Evolutionary conservation across 2,797 vertebrate species (phyloP).

Genomic region (Gymnothorax reevesii): DNA sequence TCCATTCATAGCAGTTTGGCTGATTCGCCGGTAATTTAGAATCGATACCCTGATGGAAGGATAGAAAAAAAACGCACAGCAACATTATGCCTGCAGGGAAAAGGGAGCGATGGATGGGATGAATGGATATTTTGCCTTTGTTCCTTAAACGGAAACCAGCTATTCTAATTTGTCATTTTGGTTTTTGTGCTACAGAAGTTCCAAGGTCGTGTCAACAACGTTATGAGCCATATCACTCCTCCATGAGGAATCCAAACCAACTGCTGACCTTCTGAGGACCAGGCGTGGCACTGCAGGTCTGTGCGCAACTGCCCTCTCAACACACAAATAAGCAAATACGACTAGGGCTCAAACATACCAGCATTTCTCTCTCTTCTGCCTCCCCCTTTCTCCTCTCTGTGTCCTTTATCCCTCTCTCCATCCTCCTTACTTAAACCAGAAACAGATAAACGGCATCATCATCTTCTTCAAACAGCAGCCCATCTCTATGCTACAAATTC

Average conservation of each 20-base stretch:
- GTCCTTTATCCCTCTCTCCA: neutral
- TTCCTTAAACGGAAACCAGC: slow-evolving; percentile 37
- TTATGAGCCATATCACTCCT: slow-evolving; percentile 19
- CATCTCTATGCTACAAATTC: neutral
- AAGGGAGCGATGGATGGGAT: neutral
- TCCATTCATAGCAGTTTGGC: slow-evolving; percentile 35
- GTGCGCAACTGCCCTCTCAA: neutral
- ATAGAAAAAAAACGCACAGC: slow-evolving; percentile 36
- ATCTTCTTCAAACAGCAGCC: neutral
- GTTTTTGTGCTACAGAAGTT: slow-evolving; percentile 6
- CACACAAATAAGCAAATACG: neutral
- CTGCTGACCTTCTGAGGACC: neutral
- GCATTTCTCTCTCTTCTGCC: neutral
- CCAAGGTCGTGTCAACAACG: slow-evolving; percentile 21
- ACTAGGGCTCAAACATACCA: neutral
- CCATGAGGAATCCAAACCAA: too few species aligned
- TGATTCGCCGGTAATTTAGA: slow-evolving; percentile 57
- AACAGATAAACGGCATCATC: neutral
- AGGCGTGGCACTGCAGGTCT: neutral
- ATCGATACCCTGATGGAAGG: slow-evolving; percentile 58
- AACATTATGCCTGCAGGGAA: slow-evolving; percentile 36
- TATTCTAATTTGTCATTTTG: slow-evolving; percentile 33
- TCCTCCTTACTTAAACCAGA: neutral
- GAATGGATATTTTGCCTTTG: slow-evolving; percentile 34
- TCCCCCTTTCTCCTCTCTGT: neutral